phyloP scores from a whole-genome alignment of 2,113 vertebrate species.

The Emberiza fucata region DNA sequence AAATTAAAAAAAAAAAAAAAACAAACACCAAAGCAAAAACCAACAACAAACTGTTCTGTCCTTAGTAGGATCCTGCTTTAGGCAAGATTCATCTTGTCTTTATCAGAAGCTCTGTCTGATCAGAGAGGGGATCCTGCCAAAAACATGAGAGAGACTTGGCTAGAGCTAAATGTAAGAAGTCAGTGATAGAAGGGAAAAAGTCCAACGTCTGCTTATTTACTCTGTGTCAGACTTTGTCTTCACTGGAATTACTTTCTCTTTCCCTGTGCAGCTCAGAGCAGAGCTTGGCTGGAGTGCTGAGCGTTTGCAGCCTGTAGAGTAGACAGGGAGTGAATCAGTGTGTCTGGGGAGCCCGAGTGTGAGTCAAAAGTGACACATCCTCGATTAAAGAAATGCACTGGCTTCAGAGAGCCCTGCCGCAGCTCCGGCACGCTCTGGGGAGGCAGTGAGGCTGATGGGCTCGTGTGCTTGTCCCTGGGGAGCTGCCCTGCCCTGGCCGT shows the following conservation, averaged over 20 bases:
- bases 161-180: neutral
- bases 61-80: neutral
- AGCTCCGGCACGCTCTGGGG: neutral
- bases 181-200: neutral
- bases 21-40: neutral
- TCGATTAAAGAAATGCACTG: neutral
- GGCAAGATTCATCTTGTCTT: neutral
- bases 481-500: neutral
- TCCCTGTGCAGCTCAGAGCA: neutral
- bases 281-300: neutral
- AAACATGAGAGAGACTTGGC: neutral
- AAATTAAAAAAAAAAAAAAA: too few species aligned
- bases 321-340: neutral
- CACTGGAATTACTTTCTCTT: neutral
- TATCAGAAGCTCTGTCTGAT: neutral
- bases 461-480: neutral
- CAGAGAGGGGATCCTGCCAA: neutral
- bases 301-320: neutral
- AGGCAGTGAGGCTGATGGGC: accelerated
- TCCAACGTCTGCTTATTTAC: neutral
- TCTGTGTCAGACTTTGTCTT: neutral
- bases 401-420: neutral
- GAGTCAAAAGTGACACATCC: neutral
- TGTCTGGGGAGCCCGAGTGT: neutral
- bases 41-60: neutral